Evolutionary conservation across 2,797 vertebrate species (phyloP).

Genomic region (Halcyon leucocephala): DNA sequence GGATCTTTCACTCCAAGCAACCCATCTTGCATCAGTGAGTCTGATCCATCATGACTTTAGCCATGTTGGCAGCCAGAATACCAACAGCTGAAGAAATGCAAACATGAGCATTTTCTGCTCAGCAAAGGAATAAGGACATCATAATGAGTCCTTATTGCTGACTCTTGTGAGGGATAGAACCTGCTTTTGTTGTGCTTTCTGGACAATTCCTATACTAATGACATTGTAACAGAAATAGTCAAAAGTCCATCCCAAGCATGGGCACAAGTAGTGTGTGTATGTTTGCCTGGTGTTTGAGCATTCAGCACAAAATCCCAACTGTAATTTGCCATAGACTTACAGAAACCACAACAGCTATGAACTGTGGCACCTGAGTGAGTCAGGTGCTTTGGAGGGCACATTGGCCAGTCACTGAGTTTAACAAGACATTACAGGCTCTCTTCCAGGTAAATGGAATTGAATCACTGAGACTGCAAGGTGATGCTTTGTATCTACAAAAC

Average conservation of each 20-base stretch:
- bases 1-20: neutral
- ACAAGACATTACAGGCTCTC: neutral
- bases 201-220: neutral
- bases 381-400: neutral
- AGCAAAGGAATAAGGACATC: neutral
- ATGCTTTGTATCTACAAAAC: neutral
- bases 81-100: slow-evolving; percentile 35
- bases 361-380: neutral
- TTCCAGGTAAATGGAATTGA: neutral
- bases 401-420: neutral
- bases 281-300: neutral
- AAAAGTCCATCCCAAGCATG: neutral
- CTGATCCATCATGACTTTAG: slow-evolving; percentile 13
- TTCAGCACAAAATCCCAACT: neutral
- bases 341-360: neutral
- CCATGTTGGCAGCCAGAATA: neutral
- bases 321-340: neutral
- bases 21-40: neutral
- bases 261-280: fast-evolving
- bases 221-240: neutral
- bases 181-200: neutral
- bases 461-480: neutral
- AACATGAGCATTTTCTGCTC: slow-evolving; percentile 3
- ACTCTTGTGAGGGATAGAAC: neutral
- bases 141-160: neutral